Evolutionary conservation across 2,797 vertebrate species (phyloP).

Genomic region (Enteromius treurensis): DNA sequence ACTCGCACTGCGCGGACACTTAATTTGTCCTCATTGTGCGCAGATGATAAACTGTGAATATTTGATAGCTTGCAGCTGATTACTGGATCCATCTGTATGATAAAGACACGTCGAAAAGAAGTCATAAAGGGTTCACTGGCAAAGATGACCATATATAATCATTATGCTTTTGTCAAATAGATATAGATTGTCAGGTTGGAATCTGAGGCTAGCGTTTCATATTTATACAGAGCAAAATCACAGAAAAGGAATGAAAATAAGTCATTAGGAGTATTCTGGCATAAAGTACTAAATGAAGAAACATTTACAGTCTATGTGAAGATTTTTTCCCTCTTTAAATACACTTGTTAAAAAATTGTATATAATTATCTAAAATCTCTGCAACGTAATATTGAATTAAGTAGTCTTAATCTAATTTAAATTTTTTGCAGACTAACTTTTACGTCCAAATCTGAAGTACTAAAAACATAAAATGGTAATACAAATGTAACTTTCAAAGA

Average conservation of each 20-base stretch:
- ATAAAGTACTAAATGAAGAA: neutral
- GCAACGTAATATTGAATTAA: neutral
- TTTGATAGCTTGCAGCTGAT: slow-evolving; percentile 45
- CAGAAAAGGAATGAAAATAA: neutral
- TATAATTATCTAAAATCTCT: neutral
- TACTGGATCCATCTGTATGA: slow-evolving; percentile 38
- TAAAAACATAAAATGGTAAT: neutral
- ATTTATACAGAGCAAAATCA: neutral
- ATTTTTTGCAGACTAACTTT: neutral
- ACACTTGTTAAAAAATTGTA: neutral
- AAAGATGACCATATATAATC: slow-evolving; percentile 32
- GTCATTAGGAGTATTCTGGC: neutral
- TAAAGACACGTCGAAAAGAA: slow-evolving; percentile 31
- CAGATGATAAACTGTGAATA: slow-evolving; percentile 43
- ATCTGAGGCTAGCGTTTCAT: neutral
- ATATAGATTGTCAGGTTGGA: slow-evolving; percentile 13
- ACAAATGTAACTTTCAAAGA: neutral
- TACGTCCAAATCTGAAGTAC: neutral
- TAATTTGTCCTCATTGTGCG: slow-evolving; percentile 52
- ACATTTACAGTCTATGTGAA: neutral
- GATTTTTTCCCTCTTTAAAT: neutral
- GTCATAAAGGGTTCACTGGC: slow-evolving; percentile 3
- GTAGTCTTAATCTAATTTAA: neutral
- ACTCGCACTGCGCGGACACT: slow-evolving; percentile 39
- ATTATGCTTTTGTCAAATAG: neutral